Conservation (phyloP, 1,140 invertebrate genomes). For the Paraescarpia echinospica region DNA sequence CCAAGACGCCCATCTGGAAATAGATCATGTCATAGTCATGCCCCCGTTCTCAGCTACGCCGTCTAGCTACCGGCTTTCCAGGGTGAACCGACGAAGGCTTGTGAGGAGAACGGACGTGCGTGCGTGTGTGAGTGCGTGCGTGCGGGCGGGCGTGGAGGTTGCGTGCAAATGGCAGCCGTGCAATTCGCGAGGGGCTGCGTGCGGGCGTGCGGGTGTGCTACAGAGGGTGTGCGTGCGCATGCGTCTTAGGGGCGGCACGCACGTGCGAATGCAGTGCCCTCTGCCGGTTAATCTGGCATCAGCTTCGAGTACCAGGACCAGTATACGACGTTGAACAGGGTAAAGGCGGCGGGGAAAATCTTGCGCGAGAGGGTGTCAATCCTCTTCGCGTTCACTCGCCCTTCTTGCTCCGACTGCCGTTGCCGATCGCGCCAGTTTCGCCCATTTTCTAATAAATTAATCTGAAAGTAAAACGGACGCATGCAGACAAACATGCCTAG, state of each 20-base stretch:
- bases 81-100: neutral
- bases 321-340: conserved; percentile 24
- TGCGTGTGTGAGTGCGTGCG: neutral
- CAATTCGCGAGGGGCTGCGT: conserved; percentile 5
- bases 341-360: conserved; percentile 21
- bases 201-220: neutral
- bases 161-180: neutral
- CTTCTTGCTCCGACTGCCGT: conserved; percentile 9
- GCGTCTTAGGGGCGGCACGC: neutral
- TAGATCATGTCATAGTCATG: neutral
- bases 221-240: conserved; percentile 2
- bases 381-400: conserved; percentile 11
- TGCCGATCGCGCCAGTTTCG: neutral
- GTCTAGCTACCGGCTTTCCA: neutral
- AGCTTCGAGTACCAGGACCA: conserved; percentile 21
- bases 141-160: neutral
- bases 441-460: conserved; percentile 15
- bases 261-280: neutral
- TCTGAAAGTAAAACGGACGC: conserved; percentile 11
- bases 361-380: conserved; percentile 17
- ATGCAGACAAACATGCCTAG: neutral
- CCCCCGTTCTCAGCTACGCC: neutral
- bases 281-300: neutral
- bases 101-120: neutral
- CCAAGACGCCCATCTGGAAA: conserved; percentile 29